These are phyloP conservation scores for Phrixothrix hirtus DNA, from an alignment of 2,888 invertebrate genomes.

Conservation along the genomic window DNA sequence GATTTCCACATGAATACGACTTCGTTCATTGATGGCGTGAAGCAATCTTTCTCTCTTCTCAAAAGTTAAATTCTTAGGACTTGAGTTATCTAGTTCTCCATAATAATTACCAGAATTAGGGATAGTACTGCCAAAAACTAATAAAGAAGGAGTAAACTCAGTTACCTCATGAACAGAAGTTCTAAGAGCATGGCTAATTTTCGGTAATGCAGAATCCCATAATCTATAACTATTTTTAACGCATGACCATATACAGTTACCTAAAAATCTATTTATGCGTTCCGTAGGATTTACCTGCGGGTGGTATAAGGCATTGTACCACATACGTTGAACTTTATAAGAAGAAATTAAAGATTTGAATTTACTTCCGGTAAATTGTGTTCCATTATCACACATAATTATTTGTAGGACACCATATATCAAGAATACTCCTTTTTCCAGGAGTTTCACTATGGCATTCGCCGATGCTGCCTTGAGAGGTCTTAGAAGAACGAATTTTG, in stretches of 20 bases:
- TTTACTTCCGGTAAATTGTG: not conserved
- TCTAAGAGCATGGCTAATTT: not conserved
- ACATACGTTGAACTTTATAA: not conserved
- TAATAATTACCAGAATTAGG: not conserved
- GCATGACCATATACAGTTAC: not conserved
- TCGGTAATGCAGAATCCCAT: not conserved
- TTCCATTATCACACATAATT: not conserved
- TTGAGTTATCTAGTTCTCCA: too few relatives aligned
- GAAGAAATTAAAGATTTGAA: not conserved
- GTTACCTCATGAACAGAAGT: not conserved
- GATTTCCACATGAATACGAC: too few relatives aligned
- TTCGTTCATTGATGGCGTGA: too few relatives aligned
- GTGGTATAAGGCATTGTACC: not conserved
- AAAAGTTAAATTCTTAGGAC: too few relatives aligned
- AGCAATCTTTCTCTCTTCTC: too few relatives aligned
- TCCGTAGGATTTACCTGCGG: not conserved
- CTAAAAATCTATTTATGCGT: not conserved
- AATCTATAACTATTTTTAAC: not conserved
- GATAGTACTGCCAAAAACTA: not conserved
- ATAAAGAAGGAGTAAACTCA: not conserved
- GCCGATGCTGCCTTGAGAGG: too few relatives aligned
- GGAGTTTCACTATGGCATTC: too few relatives aligned
- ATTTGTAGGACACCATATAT: too few relatives aligned
- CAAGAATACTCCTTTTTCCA: too few relatives aligned
- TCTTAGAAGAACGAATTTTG: too few relatives aligned